Base-by-base conservation (phyloP, 2,797 vertebrate genomes). In the Australoheros facetus region DNA sequence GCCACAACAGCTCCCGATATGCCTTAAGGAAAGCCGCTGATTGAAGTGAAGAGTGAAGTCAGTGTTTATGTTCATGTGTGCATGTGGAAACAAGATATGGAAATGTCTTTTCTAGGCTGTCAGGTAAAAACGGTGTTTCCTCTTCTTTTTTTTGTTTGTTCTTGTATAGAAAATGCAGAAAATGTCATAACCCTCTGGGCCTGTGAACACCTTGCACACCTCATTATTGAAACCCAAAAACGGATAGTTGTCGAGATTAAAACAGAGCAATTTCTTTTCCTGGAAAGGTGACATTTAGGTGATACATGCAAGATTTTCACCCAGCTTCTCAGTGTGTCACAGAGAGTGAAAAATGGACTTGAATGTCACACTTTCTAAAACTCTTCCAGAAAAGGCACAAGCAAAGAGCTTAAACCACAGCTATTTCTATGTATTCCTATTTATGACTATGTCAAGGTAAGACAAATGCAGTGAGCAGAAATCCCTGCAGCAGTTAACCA, bases 291-390 rank as follows among this genome's bases (percentile, higher is more conserved):
- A 74, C 75, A 83, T 83, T 85, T 85, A 30, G 70, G 13, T 66
- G 59, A 83, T 19, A 48, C 30, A 5, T 72, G 62, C 70, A 76
- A 56, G 30, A 21, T 57, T 69, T 69, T 2, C 16, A 3, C 42
- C 34, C 48, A 17, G 4, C 21, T 17, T 60, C 60, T 79, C 34
- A 62, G 42, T 71, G 69, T 81, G 57, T 66, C 74, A 48, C 71
- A n/a, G 17, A 58, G 56, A 74, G 34, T 62, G 59, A 78, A 78
- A 85, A 84, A 71, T 21, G 2, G 16, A 72, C 66, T 59, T 85
- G 75, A 90, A 86, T 82, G 76, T 80, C 81, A 86, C 16, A 73
- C 57, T 84, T 84, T 84, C 64, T 45, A 53, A 48, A 56, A 79
- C 59, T 89, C 54, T 54, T 56, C 37, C 1, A 45, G 23, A 57